A percentile compares a stretch with the other conserved stretches of the same genome.
phyloP scores from a whole-genome alignment of 1,140 invertebrate genomes.

The Matsumurasca onukii region DNA sequence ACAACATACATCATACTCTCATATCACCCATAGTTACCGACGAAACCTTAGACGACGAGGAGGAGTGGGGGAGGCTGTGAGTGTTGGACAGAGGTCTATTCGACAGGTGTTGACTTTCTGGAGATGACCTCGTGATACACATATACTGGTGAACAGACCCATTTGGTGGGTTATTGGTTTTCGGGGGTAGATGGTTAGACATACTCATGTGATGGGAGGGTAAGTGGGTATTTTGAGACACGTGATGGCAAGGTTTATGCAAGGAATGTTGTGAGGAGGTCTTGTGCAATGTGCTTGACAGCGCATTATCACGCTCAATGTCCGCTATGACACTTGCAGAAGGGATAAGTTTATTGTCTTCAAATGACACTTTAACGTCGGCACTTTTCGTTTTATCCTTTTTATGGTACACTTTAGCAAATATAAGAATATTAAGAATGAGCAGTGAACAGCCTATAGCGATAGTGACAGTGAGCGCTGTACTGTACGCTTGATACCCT shows the following conservation, averaged over 20 bases:
- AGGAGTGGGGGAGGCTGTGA: background rate
- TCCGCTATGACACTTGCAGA: conserved; percentile 30
- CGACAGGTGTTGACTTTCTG: background rate
- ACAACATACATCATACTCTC: conserved; percentile 19
- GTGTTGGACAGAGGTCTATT: background rate
- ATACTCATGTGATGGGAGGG: too few species aligned
- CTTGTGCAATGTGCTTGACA: background rate
- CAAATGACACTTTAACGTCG: conserved; percentile 40
- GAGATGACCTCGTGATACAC: background rate
- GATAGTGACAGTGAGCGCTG: conserved; percentile 80
- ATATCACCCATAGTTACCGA: conserved; percentile 13
- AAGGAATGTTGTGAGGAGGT: conserved; percentile 15
- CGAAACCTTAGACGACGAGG: conserved; percentile 5
- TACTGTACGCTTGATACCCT: conserved; percentile 73
- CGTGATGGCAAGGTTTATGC: conserved; percentile 20
- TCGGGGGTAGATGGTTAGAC: too few species aligned
- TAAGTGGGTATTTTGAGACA: conserved; percentile 31
- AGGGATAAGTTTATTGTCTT: conserved; percentile 8
- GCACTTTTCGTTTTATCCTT: conserved; percentile 74
- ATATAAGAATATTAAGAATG: conserved; percentile 82
- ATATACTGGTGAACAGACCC: background rate
- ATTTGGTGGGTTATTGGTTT: conserved; percentile 1
- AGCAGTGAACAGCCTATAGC: conserved; percentile 79
- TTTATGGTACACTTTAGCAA: conserved; percentile 91
- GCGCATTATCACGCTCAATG: conserved; percentile 28